Base-by-base conservation (phyloP, 2,888 invertebrate genomes). In the Lordiphosa fenestrarum region DNA sequence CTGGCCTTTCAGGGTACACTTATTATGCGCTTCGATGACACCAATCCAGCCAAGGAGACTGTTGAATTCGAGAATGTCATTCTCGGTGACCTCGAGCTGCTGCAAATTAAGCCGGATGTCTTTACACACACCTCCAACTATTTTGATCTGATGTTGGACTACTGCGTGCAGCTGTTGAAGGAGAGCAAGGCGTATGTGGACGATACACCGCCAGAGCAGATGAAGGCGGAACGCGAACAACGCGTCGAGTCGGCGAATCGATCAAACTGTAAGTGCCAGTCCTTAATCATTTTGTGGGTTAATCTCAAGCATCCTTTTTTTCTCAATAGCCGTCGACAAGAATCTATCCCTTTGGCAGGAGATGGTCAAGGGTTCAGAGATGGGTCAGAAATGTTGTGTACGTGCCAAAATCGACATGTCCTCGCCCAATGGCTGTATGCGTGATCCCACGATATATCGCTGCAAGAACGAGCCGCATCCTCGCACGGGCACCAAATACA, bases 11-110 rank as follows among this genome's bases (percentile, higher is more conserved):
- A 98, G 84, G 99, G 99, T 0, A 95, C 95, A 87, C 92, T 99
- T 0, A 95, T 99, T 64, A 97, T 99, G 98, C 93, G 99, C 70
- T 99, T 99, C 89, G 99, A 99, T 90, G 99, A 99, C 88, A 99
- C 99, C 4, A 99, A 99, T 90, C 99, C 99, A 4, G 99, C 98
- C 10, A 99, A 99, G 88, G 99, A 99, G 88, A 96, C 97, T 82
- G 95, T 94, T 0, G 96, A 99, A 72, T 99, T 98, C 90, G 99
- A 99, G 88, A 94, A 98, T 91, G 98, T 97, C 0, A 99, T 99
- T 83, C 90, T 98, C 53, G 96, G 97, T 88, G 99, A 99, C 90
- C 92, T 99, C 25, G 92, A 94, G 67, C 92, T 98, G 93, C 89
- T 99, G 47, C 93, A 98, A 86, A 95, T 99, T 53, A 95, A 96